phyloP scores from a whole-genome alignment of 2,888 invertebrate genomes.

The Rhagonycha lutea region DNA sequence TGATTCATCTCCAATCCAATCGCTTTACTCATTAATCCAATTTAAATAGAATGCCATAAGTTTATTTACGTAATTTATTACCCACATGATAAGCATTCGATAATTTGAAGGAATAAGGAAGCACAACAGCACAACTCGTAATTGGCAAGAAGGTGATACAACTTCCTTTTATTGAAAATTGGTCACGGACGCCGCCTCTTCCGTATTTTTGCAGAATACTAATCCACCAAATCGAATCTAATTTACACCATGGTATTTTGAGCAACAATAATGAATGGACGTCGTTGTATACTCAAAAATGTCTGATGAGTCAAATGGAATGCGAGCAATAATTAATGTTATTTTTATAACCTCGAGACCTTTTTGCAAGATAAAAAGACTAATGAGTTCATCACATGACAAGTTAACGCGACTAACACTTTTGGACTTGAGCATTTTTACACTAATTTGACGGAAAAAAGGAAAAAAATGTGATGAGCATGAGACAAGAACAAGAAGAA shows the following conservation, averaged over 20 bases:
- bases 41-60: neutral
- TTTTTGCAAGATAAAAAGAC: slow-evolving; percentile 1
- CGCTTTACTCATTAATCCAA: neutral
- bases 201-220: neutral
- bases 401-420: neutral
- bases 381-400: neutral
- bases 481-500: neutral
- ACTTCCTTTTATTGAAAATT: neutral
- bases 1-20: neutral
- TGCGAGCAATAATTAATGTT: neutral
- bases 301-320: neutral
- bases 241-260: neutral
- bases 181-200: neutral
- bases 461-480: no score
- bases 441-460: neutral
- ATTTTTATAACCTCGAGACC: neutral
- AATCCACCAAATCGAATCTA: neutral
- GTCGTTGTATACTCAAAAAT: neutral
- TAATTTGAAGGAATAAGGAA: neutral
- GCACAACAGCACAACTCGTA: neutral
- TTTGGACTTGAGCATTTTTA: neutral
- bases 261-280: neutral
- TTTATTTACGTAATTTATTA: neutral
- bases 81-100: neutral
- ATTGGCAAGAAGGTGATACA: neutral